Evolutionary conservation across 2,888 invertebrate genomes (phyloP).

Genomic region (Drosophila hamatofila): DNA sequence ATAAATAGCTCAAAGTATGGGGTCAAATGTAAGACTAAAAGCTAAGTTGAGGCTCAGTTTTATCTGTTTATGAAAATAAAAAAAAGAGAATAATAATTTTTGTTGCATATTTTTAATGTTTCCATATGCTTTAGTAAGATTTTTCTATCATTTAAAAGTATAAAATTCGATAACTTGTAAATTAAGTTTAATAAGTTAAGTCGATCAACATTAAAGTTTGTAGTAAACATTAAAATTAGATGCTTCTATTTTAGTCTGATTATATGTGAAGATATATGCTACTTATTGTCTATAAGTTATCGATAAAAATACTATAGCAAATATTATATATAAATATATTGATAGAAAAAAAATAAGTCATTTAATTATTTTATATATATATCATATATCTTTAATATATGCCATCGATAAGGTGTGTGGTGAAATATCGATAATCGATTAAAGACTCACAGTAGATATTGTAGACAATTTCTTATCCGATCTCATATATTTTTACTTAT

Average conservation of each 20-base stretch:
- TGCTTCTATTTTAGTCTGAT: no score
- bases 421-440: neutral
- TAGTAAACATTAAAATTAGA: no score
- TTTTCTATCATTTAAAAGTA: neutral
- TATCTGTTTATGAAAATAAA: no score
- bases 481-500: no score
- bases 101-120: neutral
- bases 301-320: no score
- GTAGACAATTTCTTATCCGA: neutral
- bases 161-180: neutral
- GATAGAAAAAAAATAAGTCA: no score
- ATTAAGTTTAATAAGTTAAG: no score
- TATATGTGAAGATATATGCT: no score
- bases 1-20: slow-evolving; percentile 25
- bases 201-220: no score
- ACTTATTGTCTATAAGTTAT: no score
- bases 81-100: neutral
- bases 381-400: neutral
- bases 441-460: neutral
- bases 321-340: no score
- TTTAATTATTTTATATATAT: no score
- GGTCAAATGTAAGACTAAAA: neutral
- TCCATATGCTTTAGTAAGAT: neutral
- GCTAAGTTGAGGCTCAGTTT: neutral
- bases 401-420: neutral